Percentiles rank a stretch among this genome's conserved stretches.
These are phyloP conservation scores for Chrysolina oricalcia DNA, from an alignment of 2,888 invertebrate genomes.

Conservation along the genomic window DNA sequence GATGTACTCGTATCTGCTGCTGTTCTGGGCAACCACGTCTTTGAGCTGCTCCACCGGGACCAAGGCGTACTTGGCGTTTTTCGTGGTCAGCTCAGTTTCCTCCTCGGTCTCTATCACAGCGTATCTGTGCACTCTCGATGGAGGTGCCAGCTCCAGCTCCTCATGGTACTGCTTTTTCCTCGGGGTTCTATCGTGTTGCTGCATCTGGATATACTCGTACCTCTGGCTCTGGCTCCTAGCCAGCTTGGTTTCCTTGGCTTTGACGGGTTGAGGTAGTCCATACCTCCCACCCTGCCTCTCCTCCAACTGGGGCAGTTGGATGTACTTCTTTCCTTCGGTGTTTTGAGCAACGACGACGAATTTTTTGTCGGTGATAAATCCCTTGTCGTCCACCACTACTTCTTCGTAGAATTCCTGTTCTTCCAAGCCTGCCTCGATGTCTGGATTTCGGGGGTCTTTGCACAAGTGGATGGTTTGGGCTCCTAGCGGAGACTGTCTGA, in stretches of 20 bases:
- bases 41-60: slow-evolving; percentile 60
- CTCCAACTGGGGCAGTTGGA: slow-evolving; percentile 61
- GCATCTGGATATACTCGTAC: slow-evolving; percentile 76
- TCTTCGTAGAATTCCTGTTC: slow-evolving; percentile 71
- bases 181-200: slow-evolving; percentile 67
- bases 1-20: slow-evolving; percentile 61
- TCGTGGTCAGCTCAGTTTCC: slow-evolving; percentile 68
- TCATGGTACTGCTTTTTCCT: slow-evolving; percentile 70
- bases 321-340: slow-evolving; percentile 59
- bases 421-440: slow-evolving; percentile 59
- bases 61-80: slow-evolving; percentile 63
- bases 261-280: slow-evolving; percentile 71
- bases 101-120: slow-evolving; percentile 80
- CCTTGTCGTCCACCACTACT: slow-evolving; percentile 68
- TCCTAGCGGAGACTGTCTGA: slow-evolving; percentile 69
- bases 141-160: slow-evolving; percentile 73
- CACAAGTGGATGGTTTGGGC: slow-evolving; percentile 65
- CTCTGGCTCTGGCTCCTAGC: slow-evolving; percentile 60
- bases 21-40: slow-evolving; percentile 34
- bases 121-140: slow-evolving; percentile 73
- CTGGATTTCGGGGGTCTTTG: slow-evolving; percentile 49
- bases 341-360: slow-evolving; percentile 69
- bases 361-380: slow-evolving; percentile 68
- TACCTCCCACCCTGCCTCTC: slow-evolving; percentile 72
- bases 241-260: slow-evolving; percentile 45